Evolutionary conservation across 2,888 invertebrate genomes (phyloP).

Genomic region (Villa cingulata): DNA sequence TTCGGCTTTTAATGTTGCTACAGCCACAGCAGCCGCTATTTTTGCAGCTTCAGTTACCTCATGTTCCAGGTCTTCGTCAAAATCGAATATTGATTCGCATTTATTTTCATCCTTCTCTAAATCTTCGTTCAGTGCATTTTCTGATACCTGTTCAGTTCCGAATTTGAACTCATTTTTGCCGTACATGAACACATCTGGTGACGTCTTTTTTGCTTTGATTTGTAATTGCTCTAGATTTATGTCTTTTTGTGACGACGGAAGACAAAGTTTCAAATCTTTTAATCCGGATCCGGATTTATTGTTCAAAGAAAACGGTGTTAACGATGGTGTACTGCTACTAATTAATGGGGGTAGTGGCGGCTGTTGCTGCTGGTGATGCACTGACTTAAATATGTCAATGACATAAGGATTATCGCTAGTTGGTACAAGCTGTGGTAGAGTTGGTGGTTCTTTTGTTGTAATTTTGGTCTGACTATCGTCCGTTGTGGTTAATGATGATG

Average conservation of each 20-base stretch:
- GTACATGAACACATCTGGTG: conserved; percentile 9
- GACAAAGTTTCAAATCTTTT: conserved; percentile 6
- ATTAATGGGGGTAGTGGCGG: conserved; percentile 3
- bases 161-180: not conserved
- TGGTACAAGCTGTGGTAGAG: conserved; percentile 2
- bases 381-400: conserved; percentile 11
- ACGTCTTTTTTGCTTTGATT: conserved; percentile 9
- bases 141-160: not conserved
- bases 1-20: not conserved
- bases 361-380: conserved; percentile 3
- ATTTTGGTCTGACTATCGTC: not conserved
- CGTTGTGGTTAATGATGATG: not conserved
- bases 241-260: conserved; percentile 13
- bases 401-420: conserved; percentile 9
- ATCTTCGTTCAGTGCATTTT: not conserved
- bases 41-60: not conserved
- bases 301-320: not conserved
- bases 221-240: conserved; percentile 15
- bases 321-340: not conserved
- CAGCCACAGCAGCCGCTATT: not conserved
- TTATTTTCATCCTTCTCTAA: not conserved
- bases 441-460: conserved; percentile 11
- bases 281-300: not conserved
- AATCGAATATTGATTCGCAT: not conserved
- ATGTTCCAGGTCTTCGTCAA: not conserved